Base-by-base conservation (phyloP, 2,888 invertebrate species). In the Caenorhabditis parvicauda region DNA sequence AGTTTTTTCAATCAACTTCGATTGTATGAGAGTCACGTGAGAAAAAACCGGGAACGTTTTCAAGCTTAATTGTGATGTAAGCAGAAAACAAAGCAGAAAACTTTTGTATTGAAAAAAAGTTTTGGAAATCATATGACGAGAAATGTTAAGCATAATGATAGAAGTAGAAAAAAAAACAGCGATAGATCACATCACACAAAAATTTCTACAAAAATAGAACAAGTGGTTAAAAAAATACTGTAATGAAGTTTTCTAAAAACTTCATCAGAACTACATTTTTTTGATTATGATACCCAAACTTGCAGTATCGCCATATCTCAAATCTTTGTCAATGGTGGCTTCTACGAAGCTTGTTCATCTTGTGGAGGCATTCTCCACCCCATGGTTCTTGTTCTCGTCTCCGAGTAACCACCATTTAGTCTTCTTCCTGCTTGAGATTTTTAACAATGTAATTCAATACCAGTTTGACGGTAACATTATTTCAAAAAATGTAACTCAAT, bases 381-480 rank as follows among this genome's bases (percentile, higher is more conserved):
- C 96, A 0, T 98, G 98, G 96, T 99, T 98, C 85, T 86, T 99
- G 75, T 92, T 94, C 83, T 92, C 94, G 3, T 89, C 91, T 42
- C 90, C 94, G 1, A 91, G 91, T 37, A 95, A 98, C 83, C 95
- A 99, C 83, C 96, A 98, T 83, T 87, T 98, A 66, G 93, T 98
- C 9, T 98, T 98, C 86, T 96, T 98, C 84, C 85, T 98, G 46
- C 86, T 99, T 49, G 98, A 99, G 86, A 94, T 96, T 82, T 98
- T 98, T 84, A 99, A 98, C 84, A 98, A 98, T 83, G 95, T 98
- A 75, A 98, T 99, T 74, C 98, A 99, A 86, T 95, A 95, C 82
- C 95, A 95, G 84, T 95, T 95, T 83, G 94, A 95, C 84, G 94
- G 93, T 87, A 73, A 85, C 41, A 35, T 19, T 3, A 25, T 25